Evolutionary conservation across 2,113 vertebrate genomes (phyloP).

Genomic region (Sinocyclocheilus anshuiensis): DNA sequence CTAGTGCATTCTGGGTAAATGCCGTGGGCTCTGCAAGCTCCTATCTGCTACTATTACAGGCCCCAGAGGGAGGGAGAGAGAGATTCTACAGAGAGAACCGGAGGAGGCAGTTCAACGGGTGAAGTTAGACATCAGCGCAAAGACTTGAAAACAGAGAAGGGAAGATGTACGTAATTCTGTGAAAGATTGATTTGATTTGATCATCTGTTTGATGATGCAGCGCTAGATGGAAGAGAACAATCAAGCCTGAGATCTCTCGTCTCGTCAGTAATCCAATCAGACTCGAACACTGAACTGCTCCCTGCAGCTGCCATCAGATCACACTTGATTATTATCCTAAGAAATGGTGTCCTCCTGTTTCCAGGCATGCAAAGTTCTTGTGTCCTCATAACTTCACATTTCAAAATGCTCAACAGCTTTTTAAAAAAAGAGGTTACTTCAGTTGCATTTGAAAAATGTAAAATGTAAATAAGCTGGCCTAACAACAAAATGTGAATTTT

Average conservation of each 20-base stretch:
- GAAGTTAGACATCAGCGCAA: constrained; percentile 7
- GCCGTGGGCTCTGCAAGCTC: constrained; percentile 32
- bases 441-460: background rate
- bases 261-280: constrained; percentile 35
- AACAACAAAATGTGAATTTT: background rate
- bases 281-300: constrained; percentile 21
- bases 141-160: background rate
- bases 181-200: constrained; percentile 34
- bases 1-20: constrained; percentile 53
- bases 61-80: constrained; percentile 32
- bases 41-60: constrained; percentile 33
- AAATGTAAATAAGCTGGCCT: background rate
- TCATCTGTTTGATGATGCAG: constrained; percentile 23
- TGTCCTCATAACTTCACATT: background rate
- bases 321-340: constrained; percentile 25
- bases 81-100: background rate
- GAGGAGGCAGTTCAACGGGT: constrained; percentile 10
- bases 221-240: constrained; percentile 23
- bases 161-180: constrained; percentile 9
- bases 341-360: constrained; percentile 26
- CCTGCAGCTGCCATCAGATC: constrained; percentile 19
- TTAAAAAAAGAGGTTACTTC: background rate
- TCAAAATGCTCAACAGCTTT: background rate
- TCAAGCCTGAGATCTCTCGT: background rate
- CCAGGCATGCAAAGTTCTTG: background rate